These are phyloP conservation scores for Stenichneumon culpator DNA, from an alignment of 2,888 invertebrate genomes.

Conservation along the genomic window DNA sequence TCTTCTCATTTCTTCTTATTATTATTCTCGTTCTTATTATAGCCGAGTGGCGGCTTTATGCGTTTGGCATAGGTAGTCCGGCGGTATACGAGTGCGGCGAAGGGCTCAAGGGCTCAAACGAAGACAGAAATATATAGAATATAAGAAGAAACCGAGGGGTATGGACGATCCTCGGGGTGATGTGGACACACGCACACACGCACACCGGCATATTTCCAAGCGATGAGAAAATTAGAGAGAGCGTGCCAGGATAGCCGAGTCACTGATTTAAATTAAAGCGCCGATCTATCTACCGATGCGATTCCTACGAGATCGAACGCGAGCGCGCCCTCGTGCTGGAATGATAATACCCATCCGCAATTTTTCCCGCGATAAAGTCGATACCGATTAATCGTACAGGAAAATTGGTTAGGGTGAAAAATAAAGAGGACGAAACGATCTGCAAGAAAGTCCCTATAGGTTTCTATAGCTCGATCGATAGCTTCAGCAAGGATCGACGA, in stretches of 20 bases:
- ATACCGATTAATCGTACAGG: not conserved
- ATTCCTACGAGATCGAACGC: slow-evolving; percentile 9
- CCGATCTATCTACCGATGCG: slow-evolving; percentile 50
- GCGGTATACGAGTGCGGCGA: slow-evolving; percentile 62
- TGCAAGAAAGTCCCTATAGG: not conserved
- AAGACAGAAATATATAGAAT: slow-evolving; percentile 48
- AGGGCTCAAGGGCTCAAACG: slow-evolving; percentile 64
- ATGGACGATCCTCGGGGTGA: slow-evolving; percentile 40
- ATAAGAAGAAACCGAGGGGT: slow-evolving; percentile 38
- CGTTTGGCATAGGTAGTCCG: slow-evolving; percentile 51
- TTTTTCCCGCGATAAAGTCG: slow-evolving; percentile 9
- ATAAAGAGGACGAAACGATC: not conserved
- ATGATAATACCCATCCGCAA: not conserved
- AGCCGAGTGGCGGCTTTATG: slow-evolving; percentile 66
- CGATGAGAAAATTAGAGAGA: slow-evolving; percentile 71
- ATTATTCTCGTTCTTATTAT: slow-evolving; percentile 45
- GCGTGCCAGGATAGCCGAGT: slow-evolving; percentile 79
- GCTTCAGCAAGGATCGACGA: not conserved
- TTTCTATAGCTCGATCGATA: not conserved
- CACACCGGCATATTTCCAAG: slow-evolving; percentile 35
- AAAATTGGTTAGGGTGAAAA: not conserved
- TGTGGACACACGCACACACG: slow-evolving; percentile 30
- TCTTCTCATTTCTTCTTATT: slow-evolving; percentile 63
- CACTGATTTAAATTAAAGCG: slow-evolving; percentile 84
- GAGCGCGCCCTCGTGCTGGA: not conserved